Evolutionary conservation across 1,140 invertebrate species (phyloP), one percentile per base, ranked within the genome.

Genomic region (Babylonia areolata): DNA sequence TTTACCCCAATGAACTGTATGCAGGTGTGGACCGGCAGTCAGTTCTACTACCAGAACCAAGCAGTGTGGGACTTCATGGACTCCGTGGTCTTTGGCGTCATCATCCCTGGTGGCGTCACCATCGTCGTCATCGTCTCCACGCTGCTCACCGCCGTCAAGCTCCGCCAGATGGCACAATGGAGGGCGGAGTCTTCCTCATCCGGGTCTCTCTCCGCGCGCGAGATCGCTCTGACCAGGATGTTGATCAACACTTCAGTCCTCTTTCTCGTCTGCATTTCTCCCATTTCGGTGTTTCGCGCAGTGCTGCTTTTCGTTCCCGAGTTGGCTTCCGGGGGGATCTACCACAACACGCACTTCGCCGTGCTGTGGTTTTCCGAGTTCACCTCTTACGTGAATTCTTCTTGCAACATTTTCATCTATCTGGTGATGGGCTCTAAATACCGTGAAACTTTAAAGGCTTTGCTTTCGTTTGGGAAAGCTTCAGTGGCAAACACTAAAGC

Each of bases 31-130:
- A 64, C 58, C 20, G 58, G 73, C 37, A 75, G 73, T 23, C 12
- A 79, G 77, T 79, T 79, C 28, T 79, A 79, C 42, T 42, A n/a
- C 15, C 12, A 40, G 39, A 40, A 79, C 77, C 77, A 79, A 39
- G 42, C 12, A 23, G 37, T 42, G 3, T 35, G n/a, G 31, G 77
- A 79, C 77, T 42, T 42, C 39, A n/a, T 75, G 73, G 73, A 75
- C 73, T 75, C 73, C 28, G 73, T 75, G 33, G 73, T 75, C 31
- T 75, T 37, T n/a, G 73, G 73, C 33, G 37, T 75, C 73, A 75
- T 39, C 73, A 75, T 75, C 37, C 73, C 73, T 23, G 73, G 73
- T 0, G 33, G 12, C 73, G 73, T 39, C 73, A 35, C 37, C 33
- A 39, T 75, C 12, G 37, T 39, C 12, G 73, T 75, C 33, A 23